Conservation (phyloP, 2,797 vertebrate genomes). For the Microchirus variegatus region DNA sequence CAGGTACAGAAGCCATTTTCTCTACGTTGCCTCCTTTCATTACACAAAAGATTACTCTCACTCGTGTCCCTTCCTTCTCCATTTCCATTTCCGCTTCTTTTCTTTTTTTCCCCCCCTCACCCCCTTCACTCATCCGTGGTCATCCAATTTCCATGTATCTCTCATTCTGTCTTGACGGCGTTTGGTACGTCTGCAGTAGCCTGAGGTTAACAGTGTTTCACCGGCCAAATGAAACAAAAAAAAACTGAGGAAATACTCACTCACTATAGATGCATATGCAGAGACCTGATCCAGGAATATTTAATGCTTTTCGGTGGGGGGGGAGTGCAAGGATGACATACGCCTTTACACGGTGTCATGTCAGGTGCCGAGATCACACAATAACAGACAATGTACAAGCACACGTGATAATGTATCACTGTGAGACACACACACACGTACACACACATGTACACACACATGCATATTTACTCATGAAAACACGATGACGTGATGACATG, state of each 20-base stretch:
- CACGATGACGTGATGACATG: slow-evolving; percentile 1
- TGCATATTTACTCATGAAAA: not conserved
- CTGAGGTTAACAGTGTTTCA: slow-evolving; percentile 1
- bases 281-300: not conserved
- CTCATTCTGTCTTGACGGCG: not conserved
- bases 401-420: not conserved
- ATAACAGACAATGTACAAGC: not conserved
- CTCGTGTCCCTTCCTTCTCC: slow-evolving; percentile 29
- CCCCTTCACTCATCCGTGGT: slow-evolving; percentile 30
- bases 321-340: slow-evolving; percentile 5
- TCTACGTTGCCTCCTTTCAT: slow-evolving; percentile 54
- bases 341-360: slow-evolving; percentile 15
- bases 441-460: not conserved
- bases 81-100: slow-evolving; percentile 43
- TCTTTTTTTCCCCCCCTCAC: no score
- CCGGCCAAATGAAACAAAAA: slow-evolving; percentile 1
- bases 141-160: slow-evolving; percentile 5
- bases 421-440: not conserved
- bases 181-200: not conserved
- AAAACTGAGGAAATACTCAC: not conserved
- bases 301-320: slow-evolving; percentile 2
- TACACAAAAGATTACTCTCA: slow-evolving; percentile 65
- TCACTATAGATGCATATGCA: no score
- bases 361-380: slow-evolving; percentile 1
- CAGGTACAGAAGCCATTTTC: slow-evolving; percentile 50